Percentiles rank a stretch among this genome's conserved stretches.
Evolutionary conservation across 1,140 invertebrate species (phyloP).

Genomic region (Diploscapter pachys): DNA sequence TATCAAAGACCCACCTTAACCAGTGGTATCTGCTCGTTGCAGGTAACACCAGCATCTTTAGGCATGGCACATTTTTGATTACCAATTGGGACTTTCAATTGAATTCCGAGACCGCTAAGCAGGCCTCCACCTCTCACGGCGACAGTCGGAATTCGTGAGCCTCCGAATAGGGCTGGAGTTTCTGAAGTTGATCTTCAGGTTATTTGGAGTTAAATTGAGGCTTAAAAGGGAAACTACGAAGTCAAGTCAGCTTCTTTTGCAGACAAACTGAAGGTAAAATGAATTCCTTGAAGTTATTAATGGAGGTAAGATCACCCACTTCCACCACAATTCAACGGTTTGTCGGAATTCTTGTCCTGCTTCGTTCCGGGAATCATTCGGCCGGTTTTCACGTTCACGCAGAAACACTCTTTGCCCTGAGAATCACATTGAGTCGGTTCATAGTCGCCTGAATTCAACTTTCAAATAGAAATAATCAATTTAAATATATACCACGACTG

Average conservation of each 20-base stretch:
- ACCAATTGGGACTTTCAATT: background rate
- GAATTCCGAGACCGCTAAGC: too few relatives aligned
- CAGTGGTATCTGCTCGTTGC: constrained; percentile 8
- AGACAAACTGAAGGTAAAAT: too few relatives aligned
- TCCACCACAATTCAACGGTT: constrained; percentile 15
- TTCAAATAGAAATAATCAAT: background rate
- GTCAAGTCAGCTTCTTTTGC: too few relatives aligned
- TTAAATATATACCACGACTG: background rate
- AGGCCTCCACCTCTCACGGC: too few relatives aligned
- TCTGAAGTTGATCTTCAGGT: constrained; percentile 4
- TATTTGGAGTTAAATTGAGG: background rate
- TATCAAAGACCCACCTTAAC: constrained; percentile 1
- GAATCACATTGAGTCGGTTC: constrained; percentile 20
- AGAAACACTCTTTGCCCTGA: constrained; percentile 16
- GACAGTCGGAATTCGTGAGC: too few relatives aligned
- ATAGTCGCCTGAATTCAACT: constrained; percentile 10
- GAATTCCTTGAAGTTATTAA: too few relatives aligned
- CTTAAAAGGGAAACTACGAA: too few relatives aligned
- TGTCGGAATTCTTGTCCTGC: constrained; percentile 6
- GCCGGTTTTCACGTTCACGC: constrained; percentile 17
- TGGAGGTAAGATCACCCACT: background rate
- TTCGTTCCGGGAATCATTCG: constrained; percentile 14
- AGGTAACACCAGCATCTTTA: constrained; percentile 12
- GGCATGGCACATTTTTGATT: background rate
- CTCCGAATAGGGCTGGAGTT: too few relatives aligned